These are phyloP conservation scores for Ceratosolen solmsi DNA, from an alignment of 1,140 invertebrate species.

Conservation along the genomic window DNA sequence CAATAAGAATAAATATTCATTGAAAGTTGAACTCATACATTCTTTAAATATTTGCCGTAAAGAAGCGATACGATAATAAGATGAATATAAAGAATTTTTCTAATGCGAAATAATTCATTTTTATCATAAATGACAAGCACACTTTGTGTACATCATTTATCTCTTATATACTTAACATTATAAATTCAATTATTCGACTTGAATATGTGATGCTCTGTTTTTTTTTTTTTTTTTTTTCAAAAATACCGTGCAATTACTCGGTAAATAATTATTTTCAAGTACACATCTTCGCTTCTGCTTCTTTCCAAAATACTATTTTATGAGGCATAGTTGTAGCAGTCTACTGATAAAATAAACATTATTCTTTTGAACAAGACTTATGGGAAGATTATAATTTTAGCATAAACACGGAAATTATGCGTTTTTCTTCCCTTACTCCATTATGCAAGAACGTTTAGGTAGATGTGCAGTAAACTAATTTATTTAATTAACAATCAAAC, in stretches of 20 bases:
- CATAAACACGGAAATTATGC: neutral
- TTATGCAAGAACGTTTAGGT: neutral
- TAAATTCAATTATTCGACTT: neutral
- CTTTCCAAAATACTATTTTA: neutral
- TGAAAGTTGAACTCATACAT: too few relatives aligned
- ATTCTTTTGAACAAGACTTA: neutral
- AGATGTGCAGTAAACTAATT: neutral
- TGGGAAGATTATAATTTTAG: neutral
- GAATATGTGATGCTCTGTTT: neutral
- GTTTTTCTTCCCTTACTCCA: neutral
- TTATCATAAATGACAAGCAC: too few relatives aligned
- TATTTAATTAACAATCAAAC: neutral
- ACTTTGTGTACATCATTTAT: too few relatives aligned
- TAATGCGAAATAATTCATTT: too few relatives aligned
- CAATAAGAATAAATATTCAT: neutral
- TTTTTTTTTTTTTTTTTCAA: neutral
- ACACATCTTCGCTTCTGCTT: too few relatives aligned
- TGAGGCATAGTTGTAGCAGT: neutral
- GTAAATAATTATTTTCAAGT: too few relatives aligned
- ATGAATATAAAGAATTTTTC: too few relatives aligned
- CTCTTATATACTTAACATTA: neutral
- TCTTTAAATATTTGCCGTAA: too few relatives aligned
- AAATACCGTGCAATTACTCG: neutral
- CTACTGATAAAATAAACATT: conserved; percentile 29
- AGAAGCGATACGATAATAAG: too few relatives aligned